These are phyloP conservation scores for Hypena proboscidalis DNA, from an alignment of 2,888 invertebrate species.

Conservation along the genomic window DNA sequence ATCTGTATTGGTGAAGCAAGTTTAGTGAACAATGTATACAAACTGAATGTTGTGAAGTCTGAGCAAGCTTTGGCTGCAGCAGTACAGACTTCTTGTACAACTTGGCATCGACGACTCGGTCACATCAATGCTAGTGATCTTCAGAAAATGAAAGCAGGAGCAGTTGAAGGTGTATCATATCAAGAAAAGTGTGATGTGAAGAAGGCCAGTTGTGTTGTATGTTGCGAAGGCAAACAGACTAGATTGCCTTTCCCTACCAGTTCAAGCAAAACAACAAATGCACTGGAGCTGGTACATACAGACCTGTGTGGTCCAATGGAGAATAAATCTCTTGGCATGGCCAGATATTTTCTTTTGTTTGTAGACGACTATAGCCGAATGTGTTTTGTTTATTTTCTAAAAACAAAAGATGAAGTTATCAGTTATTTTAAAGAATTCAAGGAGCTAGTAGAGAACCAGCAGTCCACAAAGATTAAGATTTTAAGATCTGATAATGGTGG, in stretches of 20 bases:
- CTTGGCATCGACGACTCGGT: constrained; percentile 29
- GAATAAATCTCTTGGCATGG: not conserved
- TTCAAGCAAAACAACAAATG: constrained; percentile 3
- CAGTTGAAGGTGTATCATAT: constrained; percentile 23
- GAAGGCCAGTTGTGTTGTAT: constrained; percentile 22
- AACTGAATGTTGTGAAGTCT: not conserved
- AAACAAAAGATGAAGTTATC: not conserved
- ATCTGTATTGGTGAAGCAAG: constrained; percentile 14
- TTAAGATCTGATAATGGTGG: constrained; percentile 6
- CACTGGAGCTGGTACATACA: constrained; percentile 15
- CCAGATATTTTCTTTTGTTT: constrained; percentile 2
- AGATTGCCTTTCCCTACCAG: constrained; percentile 19
- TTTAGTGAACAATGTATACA: constrained; percentile 6
- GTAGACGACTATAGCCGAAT: constrained; percentile 5
- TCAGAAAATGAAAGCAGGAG: constrained; percentile 27
- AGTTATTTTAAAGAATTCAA: constrained; percentile 1
- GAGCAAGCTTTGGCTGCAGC: constrained; percentile 2
- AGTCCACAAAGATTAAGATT: constrained; percentile 1
- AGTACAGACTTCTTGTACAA: constrained; percentile 1
- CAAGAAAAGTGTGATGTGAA: constrained; percentile 7
- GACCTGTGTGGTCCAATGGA: constrained; percentile 18
- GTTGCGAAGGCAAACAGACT: constrained; percentile 34
- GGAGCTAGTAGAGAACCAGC: constrained; percentile 9
- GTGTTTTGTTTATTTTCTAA: constrained; percentile 4
- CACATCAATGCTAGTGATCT: constrained; percentile 20